Evolutionary conservation across 2,797 vertebrate genomes (phyloP).

Genomic region (Scyliorhinus canicula): DNA sequence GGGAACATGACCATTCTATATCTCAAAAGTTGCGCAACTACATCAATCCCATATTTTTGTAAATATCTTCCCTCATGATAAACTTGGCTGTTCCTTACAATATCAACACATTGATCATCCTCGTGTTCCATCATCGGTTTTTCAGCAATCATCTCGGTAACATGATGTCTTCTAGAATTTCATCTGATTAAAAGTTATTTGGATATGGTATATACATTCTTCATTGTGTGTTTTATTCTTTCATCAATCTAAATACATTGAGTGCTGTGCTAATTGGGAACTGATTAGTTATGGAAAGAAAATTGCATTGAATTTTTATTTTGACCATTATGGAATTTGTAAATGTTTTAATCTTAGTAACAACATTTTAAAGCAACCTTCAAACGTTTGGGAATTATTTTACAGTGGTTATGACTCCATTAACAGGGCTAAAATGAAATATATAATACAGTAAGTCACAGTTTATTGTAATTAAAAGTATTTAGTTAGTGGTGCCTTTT

Average conservation of each 20-base stretch:
- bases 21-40: background rate
- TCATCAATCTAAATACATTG: background rate
- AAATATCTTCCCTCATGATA: background rate
- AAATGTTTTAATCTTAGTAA: background rate
- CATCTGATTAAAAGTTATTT: background rate
- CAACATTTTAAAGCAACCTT: background rate
- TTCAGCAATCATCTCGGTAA: background rate
- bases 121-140: background rate
- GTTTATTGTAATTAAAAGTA: background rate
- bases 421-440: background rate
- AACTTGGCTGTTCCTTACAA: background rate
- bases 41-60: background rate
- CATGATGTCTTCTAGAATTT: background rate
- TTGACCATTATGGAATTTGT: background rate
- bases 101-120: background rate
- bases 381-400: background rate
- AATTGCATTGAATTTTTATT: background rate
- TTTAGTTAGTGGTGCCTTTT: background rate
- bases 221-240: background rate
- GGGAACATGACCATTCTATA: background rate
- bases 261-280: too few species aligned
- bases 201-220: background rate
- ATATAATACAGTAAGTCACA: background rate
- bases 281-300: background rate
- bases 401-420: background rate